Evolutionary conservation across 2,797 vertebrate genomes (phyloP).

Genomic region (Cryptoblepharus egeriae): DNA sequence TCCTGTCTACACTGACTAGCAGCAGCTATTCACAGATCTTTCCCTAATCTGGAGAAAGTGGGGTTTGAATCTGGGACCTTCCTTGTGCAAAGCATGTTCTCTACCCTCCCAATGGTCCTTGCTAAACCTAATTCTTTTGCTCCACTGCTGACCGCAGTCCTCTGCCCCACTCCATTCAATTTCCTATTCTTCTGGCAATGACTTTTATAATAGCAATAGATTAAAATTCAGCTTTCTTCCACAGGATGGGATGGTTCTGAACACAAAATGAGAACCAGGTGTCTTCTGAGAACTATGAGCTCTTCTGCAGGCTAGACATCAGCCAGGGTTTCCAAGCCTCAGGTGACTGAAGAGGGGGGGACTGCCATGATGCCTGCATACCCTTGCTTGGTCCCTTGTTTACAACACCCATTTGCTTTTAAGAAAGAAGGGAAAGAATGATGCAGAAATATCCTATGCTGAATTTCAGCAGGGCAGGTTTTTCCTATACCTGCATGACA

Average conservation of each 20-base stretch:
- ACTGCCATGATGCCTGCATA: background rate
- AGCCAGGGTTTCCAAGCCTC: background rate
- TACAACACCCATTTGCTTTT: background rate
- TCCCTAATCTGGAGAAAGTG: too few species aligned
- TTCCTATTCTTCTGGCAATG: background rate
- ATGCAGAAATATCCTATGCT: background rate
- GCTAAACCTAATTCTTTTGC: too few species aligned
- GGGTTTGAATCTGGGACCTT: too few species aligned
- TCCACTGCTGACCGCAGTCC: too few species aligned
- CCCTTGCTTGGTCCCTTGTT: background rate
- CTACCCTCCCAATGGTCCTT: too few species aligned
- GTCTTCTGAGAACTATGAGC: background rate
- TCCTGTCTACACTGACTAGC: background rate
- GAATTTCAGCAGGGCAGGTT: background rate
- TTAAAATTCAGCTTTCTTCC: background rate
- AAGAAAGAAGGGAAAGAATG: background rate
- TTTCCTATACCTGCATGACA: background rate
- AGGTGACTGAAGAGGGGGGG: background rate
- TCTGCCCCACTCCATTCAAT: background rate
- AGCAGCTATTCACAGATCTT: too few species aligned
- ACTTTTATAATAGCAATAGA: background rate
- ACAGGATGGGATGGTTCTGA: background rate
- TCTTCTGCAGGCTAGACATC: background rate
- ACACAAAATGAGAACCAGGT: background rate
- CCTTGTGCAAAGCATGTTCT: too few species aligned